phyloP scores from a whole-genome alignment of 2,888 invertebrate genomes.

The Brachypterus glaber region DNA sequence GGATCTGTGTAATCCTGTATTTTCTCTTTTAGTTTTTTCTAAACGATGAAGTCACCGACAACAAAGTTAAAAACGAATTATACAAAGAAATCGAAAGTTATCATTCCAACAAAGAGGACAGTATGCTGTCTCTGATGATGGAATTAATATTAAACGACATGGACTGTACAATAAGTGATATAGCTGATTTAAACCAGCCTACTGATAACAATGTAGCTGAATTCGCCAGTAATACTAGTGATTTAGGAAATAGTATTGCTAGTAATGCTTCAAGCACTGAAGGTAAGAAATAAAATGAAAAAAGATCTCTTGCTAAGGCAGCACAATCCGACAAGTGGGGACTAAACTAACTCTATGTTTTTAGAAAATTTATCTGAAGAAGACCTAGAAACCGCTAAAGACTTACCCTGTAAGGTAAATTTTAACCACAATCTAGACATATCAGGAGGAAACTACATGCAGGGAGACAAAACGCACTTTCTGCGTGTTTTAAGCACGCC shows the following conservation, averaged over 20 bases:
- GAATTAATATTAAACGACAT: slow-evolving; percentile 26
- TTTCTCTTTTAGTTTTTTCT: too few species aligned
- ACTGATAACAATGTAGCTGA: slow-evolving; percentile 6
- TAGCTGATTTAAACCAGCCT: slow-evolving; percentile 14
- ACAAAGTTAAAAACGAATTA: slow-evolving; percentile 22
- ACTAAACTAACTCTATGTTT: too few species aligned
- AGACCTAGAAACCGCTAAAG: too few species aligned
- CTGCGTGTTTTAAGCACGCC: slow-evolving; percentile 1
- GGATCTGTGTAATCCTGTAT: too few species aligned
- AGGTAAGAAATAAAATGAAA: too few species aligned
- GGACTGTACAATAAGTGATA: slow-evolving; percentile 21
- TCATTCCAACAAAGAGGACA: slow-evolving; percentile 24
- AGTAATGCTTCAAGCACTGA: slow-evolving; percentile 15
- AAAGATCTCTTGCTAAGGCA: too few species aligned
- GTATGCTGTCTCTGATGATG: slow-evolving; percentile 27
- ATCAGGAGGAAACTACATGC: slow-evolving; percentile 14
- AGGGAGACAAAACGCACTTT: slow-evolving; percentile 7
- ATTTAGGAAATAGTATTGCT: slow-evolving; percentile 23
- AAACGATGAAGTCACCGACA: slow-evolving; percentile 19
- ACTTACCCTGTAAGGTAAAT: too few species aligned
- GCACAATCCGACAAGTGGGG: too few species aligned
- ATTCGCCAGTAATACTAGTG: slow-evolving; percentile 20
- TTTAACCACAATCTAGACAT: too few species aligned
- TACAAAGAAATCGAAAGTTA: slow-evolving; percentile 24
- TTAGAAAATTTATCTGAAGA: too few species aligned